Conservation (phyloP, 2,888 invertebrate species). For the Nomada hirtipes region DNA sequence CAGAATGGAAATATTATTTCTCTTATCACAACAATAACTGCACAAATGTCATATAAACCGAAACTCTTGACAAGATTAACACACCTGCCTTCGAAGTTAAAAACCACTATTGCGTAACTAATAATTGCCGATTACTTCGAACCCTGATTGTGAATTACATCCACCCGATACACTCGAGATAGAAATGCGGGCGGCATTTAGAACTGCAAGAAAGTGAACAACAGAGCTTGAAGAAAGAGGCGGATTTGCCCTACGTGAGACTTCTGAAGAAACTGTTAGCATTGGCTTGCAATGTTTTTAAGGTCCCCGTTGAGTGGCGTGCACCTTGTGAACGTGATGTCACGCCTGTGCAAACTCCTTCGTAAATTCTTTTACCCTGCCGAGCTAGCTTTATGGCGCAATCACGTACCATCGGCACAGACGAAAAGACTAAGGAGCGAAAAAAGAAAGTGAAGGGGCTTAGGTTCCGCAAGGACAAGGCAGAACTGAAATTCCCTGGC, state of each 20-base stretch:
- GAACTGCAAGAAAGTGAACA: constrained; percentile 16
- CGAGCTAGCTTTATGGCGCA: constrained; percentile 69
- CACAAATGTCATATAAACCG: too few relatives aligned
- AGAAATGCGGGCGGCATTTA: background rate
- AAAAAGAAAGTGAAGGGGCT: constrained; percentile 9
- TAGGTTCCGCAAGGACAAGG: constrained; percentile 13
- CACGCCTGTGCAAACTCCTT: constrained; percentile 58
- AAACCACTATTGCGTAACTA: too few relatives aligned
- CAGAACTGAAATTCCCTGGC: constrained; percentile 26
- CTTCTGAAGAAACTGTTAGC: constrained; percentile 5
- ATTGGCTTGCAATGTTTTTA: constrained; percentile 45
- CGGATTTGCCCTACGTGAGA: constrained; percentile 7
- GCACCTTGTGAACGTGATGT: constrained; percentile 58
- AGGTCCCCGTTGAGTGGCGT: constrained; percentile 34
- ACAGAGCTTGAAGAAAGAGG: constrained; percentile 5
- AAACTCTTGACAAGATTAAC: too few relatives aligned
- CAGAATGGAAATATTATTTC: too few relatives aligned
- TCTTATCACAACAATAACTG: too few relatives aligned
- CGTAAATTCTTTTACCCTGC: constrained; percentile 53
- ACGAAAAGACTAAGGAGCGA: constrained; percentile 36
- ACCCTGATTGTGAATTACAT: background rate
- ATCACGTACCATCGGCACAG: constrained; percentile 72
- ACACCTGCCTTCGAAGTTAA: too few relatives aligned
- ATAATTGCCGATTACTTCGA: too few relatives aligned
- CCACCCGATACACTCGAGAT: too few relatives aligned